phyloP scores from a whole-genome alignment of 2,888 invertebrate genomes.

The Machimus rusticus region DNA sequence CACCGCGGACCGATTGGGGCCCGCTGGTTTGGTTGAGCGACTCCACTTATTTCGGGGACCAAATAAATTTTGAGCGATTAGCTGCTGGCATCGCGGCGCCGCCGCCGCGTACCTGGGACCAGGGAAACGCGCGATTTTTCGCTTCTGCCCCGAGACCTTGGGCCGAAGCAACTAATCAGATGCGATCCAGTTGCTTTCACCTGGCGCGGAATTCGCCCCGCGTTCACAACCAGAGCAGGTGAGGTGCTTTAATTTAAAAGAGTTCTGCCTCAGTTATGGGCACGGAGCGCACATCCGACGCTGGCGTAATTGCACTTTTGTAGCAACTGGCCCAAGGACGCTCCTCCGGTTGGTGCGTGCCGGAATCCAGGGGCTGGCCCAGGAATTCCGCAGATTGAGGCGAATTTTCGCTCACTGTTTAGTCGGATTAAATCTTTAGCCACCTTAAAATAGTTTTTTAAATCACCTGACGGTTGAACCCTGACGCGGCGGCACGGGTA shows the following conservation, averaged over 20 bases:
- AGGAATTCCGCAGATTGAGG: not conserved
- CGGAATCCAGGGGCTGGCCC: not conserved
- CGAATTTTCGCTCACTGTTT: not conserved
- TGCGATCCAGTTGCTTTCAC: not conserved
- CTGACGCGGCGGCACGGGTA: not conserved
- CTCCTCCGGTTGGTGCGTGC: not conserved
- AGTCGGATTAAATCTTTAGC: not conserved
- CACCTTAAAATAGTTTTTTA: not conserved
- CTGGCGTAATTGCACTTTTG: not conserved
- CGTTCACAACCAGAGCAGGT: not conserved
- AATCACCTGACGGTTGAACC: not conserved
- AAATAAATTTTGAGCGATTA: not conserved
- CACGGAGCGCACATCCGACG: constrained; percentile 20
- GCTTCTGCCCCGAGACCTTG: not conserved
- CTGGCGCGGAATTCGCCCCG: not conserved
- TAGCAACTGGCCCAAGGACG: constrained; percentile 11
- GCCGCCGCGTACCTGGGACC: not conserved
- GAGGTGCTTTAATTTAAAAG: not conserved
- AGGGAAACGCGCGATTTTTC: not conserved
- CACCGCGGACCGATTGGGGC: not conserved
- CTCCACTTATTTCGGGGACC: not conserved
- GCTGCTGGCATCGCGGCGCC: not conserved
- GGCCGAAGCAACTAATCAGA: not conserved
- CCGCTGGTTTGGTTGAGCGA: not conserved
- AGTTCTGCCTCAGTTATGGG: not conserved